Base-by-base conservation (phyloP, 2,113 vertebrate genomes). In the Nothobranchius furzeri region DNA sequence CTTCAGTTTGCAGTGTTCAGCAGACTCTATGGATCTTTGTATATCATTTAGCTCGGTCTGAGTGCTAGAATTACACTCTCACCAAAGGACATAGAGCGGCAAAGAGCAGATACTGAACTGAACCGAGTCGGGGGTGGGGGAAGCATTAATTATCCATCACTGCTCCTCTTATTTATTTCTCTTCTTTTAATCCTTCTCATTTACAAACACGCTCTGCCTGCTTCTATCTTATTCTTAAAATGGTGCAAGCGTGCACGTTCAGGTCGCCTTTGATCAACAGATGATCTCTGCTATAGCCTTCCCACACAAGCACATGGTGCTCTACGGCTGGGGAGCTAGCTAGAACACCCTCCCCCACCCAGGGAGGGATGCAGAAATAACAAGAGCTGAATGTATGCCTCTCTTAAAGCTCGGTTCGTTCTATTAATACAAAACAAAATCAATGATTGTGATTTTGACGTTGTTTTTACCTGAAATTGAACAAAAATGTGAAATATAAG, bases 11-110 rank as follows among this genome's bases (percentile, higher is more conserved):
- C 68, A 72, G 57, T 62, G 49, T 51, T 67, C 71, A 58, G 73
- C 68, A 82, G 68, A 56, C 74, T 20, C 61, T 76, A 86, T 85
- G 75, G 83, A 88, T 86, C 88, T 86, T 86, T 72, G 78, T 82
- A 79, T 64, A 75, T 70, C 79, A 56, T 81, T 71, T 56, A 78
- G 64, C 65, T 66, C 59, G 59, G 50, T 60, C 25, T n/a, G 30
- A 6, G 17, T 17, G 67, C 78, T 86, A 66, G 70, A 85, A 85
- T 87, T 85, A 84, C 83, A 76, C 55, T 17, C 72, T 79, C 3
- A 3, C 20, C 71, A 68, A 86, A 89, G 87, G 80, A 84, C 87
- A 84, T 1, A 12, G 71, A 10, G 8, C 68, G 66, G 68, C 63
- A 75, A 7, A n/a, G 52, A 71, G 82, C 58, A 73, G 74, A 82